A percentile compares a stretch with the other conserved stretches of the same genome.
Evolutionary conservation across 2,888 invertebrate genomes (phyloP).

Genomic region (Ommatoiulus sabulosus): DNA sequence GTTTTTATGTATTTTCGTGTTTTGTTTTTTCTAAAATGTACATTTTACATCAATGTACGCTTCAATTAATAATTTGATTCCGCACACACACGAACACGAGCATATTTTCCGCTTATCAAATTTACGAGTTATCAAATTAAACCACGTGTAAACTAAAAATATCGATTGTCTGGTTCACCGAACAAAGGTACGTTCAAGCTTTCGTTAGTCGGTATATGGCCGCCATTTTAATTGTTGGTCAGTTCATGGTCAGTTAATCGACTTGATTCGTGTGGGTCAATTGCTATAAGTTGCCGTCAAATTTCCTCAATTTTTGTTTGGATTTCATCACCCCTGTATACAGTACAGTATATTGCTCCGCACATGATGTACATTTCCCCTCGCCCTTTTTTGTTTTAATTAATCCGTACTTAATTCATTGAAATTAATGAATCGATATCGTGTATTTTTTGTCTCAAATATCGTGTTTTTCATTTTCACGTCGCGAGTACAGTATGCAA

Average conservation of each 20-base stretch:
- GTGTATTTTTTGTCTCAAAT: too few species aligned
- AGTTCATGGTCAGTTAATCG: background rate
- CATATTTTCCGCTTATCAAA: background rate
- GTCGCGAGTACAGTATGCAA: too few species aligned
- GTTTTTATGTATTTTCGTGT: background rate
- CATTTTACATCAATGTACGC: background rate
- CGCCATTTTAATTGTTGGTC: background rate
- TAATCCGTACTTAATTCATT: background rate
- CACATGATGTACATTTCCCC: background rate
- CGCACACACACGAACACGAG: background rate
- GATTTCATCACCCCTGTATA: background rate
- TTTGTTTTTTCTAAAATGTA: background rate
- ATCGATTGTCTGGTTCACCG: conserved; percentile 10
- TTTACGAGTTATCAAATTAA: background rate
- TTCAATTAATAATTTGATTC: background rate
- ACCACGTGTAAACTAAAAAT: background rate
- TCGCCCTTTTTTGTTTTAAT: background rate
- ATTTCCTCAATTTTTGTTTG: background rate
- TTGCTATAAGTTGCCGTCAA: background rate
- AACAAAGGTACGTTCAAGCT: conserved; percentile 20
- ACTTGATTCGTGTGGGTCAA: background rate
- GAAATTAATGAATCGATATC: background rate
- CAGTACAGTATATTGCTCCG: background rate
- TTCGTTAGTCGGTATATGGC: background rate
- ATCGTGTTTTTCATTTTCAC: too few species aligned